Percentiles rank a stretch among this genome's conserved stretches.
Evolutionary conservation across 2,113 vertebrate species (phyloP).

Genomic region (Gnathonemus echidnorhynchus): DNA sequence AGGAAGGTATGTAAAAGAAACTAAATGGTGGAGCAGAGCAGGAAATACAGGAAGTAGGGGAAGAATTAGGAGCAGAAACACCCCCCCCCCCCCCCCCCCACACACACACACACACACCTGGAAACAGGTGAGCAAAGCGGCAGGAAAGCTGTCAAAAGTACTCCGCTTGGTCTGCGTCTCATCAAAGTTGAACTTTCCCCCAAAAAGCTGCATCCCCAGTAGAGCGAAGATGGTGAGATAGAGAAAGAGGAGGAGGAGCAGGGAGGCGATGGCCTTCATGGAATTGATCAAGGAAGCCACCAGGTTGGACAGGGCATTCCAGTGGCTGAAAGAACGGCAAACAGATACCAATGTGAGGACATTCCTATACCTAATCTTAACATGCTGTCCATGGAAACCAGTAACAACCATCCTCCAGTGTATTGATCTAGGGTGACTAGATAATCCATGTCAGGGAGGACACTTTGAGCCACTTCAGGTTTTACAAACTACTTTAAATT

Average conservation of each 20-base stretch:
- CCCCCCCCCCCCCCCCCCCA: no score
- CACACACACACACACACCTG: conserved; percentile 57
- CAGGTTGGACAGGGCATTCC: conserved; percentile 87
- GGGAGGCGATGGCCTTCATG: conserved; percentile 92
- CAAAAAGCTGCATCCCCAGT: conserved; percentile 94
- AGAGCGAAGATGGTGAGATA: conserved; percentile 96
- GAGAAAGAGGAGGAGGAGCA: conserved; percentile 89
- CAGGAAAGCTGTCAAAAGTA: conserved; percentile 89
- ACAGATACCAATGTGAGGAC: neutral
- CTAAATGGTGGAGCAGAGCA: no score
- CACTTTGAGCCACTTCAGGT: neutral
- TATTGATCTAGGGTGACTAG: neutral
- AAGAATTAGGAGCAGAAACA: neutral
- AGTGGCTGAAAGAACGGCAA: conserved; percentile 64
- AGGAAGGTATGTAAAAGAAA: neutral
- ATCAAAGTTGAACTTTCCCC: conserved; percentile 92
- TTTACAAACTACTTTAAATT: neutral
- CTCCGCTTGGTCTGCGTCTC: conserved; percentile 91
- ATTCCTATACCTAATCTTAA: neutral
- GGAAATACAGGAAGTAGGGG: neutral
- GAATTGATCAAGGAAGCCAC: conserved; percentile 88
- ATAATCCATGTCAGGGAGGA: neutral
- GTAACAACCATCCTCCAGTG: neutral
- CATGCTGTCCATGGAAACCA: neutral
- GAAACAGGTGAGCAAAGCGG: conserved; percentile 85